A percentile compares a stretch with the other conserved stretches of the same genome.
Conservation (phyloP, 2,113 vertebrate species). For the Sapayoa aenigma region DNA sequence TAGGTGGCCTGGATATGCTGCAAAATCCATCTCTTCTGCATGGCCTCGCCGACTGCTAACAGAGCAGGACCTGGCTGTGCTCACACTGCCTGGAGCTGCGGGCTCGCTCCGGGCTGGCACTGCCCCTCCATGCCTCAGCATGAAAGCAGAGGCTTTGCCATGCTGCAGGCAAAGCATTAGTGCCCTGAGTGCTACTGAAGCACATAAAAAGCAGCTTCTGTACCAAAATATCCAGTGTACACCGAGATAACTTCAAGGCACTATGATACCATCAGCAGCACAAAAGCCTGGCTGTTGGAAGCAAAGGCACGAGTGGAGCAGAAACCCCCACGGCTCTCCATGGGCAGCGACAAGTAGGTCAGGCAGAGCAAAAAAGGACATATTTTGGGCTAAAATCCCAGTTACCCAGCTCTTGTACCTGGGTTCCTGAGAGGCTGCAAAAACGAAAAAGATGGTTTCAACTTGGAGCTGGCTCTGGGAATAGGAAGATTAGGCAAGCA, state of each 20-base stretch:
- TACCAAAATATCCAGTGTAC: not conserved
- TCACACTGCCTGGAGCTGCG: fast-evolving
- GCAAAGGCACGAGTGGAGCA: not conserved
- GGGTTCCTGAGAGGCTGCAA: not conserved
- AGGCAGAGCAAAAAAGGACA: not conserved
- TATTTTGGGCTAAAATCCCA: not conserved
- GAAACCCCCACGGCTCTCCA: fast-evolving
- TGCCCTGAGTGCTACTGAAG: not conserved
- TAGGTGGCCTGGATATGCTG: slow-evolving; percentile 31
- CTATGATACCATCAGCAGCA: not conserved
- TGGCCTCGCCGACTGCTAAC: not conserved
- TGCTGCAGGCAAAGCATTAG: not conserved
- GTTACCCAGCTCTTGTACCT: not conserved
- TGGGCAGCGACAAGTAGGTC: not conserved
- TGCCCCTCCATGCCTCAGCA: not conserved
- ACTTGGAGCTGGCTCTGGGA: not conserved
- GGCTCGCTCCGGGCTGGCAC: fast-evolving
- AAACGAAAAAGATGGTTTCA: not conserved
- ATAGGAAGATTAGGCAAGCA: not conserved
- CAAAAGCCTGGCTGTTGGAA: not conserved
- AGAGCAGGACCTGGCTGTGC: not conserved
- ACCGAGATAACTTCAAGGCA: not conserved
- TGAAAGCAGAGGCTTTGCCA: fast-evolving
- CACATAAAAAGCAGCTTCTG: not conserved
- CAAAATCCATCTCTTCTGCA: not conserved